Evolutionary conservation across 2,113 vertebrate species (phyloP).

Genomic region (Scomber colias): DNA sequence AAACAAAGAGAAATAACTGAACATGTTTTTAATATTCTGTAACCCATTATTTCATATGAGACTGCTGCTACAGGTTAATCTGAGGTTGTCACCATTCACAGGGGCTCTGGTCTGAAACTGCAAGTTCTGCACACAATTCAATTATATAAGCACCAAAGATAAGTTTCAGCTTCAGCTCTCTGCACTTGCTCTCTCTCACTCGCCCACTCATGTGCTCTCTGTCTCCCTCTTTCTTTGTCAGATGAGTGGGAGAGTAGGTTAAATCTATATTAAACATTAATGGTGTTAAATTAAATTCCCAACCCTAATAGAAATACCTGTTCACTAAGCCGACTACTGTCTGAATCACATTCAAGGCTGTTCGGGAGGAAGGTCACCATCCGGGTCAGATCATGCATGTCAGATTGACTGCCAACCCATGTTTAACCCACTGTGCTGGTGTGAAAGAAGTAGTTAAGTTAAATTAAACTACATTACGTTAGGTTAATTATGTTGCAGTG

Average conservation of each 20-base stretch:
- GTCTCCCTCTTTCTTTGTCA: constrained; percentile 21
- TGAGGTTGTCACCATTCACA: constrained; percentile 12
- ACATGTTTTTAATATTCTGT: not conserved
- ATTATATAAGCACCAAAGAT: constrained; percentile 12
- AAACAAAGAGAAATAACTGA: no score
- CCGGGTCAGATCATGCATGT: not conserved
- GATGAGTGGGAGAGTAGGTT: constrained; percentile 21
- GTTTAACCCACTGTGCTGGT: constrained; percentile 8
- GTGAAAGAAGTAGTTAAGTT: not conserved
- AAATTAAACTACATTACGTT: not conserved
- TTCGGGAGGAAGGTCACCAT: not conserved
- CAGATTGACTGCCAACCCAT: not conserved
- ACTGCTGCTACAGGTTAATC: constrained; percentile 10
- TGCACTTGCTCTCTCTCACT: constrained; percentile 6
- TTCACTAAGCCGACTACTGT: constrained; percentile 5
- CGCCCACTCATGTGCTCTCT: constrained; percentile 31
- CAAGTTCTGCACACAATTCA: not conserved
- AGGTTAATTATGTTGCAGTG: not conserved
- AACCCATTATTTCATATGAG: not conserved
- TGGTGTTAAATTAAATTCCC: constrained; percentile 14
- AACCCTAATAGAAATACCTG: not conserved
- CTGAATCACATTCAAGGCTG: not conserved
- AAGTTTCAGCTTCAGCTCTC: constrained; percentile 21
- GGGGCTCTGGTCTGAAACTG: constrained; percentile 14
- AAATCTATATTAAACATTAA: constrained; percentile 38